Base-by-base conservation (phyloP, 2,888 invertebrate genomes). In the Drosophila nigricruria region DNA sequence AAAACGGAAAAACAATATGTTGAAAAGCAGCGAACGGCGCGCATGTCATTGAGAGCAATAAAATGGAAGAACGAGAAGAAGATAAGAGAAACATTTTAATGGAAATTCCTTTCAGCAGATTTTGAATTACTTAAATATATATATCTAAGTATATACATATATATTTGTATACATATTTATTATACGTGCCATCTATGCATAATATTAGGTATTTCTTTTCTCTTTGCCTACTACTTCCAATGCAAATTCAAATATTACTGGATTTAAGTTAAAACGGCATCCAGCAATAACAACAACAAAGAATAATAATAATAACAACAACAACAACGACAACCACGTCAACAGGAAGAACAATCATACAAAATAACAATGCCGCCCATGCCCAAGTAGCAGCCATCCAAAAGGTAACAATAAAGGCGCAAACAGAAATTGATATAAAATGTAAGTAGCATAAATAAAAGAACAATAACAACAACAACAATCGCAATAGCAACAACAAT, bases 71-170 rank as follows among this genome's bases (percentile, higher is more conserved):
- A 83, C 73, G 87, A 89, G 88, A 86, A 89, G 83, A 86, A 86
- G 87, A 90, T 79, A 82, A 83, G 81, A 86, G 68, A 86, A 82
- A 89, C 60, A 79, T 89, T 86, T 87, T 87, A 87, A 87, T 87
- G 87, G 88, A 83, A 87, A 87, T 87, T 88, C 73, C 81, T 88
- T 88, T 81, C 73, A 86, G 83, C 87, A 89, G 86, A 81, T 89
- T 82, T 88, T 79, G 81, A 81, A 86, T 80, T 89, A 81, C 81
- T 74, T 89, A 80, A 82, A 50, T 45, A 63, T 63, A 62, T 49
- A 43, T 54, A 57, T 42, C 57, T 52, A 75, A 70, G 72, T 56
- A 69, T 67, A 76, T 81, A 70, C 75, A 63, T 74, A 73, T 64
- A 63, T 70, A 50, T 62, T 18, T 54, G 40, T 71, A 73, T 73